These are phyloP conservation scores for Heliopora coerulea DNA, from an alignment of 92 coral and sea anemone genomes.

Conservation along the genomic window DNA sequence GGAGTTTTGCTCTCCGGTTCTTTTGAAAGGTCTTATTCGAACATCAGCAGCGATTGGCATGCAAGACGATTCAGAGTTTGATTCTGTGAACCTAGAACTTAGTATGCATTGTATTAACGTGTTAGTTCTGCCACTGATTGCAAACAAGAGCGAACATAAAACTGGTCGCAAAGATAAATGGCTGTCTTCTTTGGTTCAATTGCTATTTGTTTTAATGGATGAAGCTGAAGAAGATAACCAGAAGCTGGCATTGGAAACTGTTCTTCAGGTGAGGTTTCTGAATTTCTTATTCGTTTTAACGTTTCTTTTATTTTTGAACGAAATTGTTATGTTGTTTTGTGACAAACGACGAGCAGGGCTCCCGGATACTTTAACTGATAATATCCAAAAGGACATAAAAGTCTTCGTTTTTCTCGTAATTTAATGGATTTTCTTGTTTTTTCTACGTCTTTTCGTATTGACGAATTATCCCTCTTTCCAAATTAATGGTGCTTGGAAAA, in stretches of 20 bases:
- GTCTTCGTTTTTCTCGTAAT: too few relatives aligned
- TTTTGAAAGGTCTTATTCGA: constrained; percentile 55
- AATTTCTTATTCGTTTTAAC: too few relatives aligned
- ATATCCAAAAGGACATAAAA: too few relatives aligned
- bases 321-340: too few relatives aligned
- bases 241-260: not conserved
- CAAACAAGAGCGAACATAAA: not conserved
- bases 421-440: too few relatives aligned
- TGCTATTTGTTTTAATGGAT: constrained; percentile 14
- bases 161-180: constrained; percentile 7
- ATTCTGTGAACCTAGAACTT: not conserved
- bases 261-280: constrained; percentile 26
- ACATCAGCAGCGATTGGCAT: not conserved
- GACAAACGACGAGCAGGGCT: too few relatives aligned
- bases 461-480: not conserved
- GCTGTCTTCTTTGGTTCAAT: not conserved
- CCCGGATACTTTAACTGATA: too few relatives aligned
- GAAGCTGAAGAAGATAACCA: constrained; percentile 13
- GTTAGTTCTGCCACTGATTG: constrained; percentile 56
- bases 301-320: too few relatives aligned
- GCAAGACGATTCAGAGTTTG: not conserved
- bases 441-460: too few relatives aligned
- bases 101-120: constrained; percentile 46
- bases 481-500: not conserved
- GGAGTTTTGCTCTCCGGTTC: constrained; percentile 54